Evolutionary conservation across 2,797 vertebrate genomes (phyloP), one percentile per base, ranked within the genome.

Genomic region (Masticophis lateralis): DNA sequence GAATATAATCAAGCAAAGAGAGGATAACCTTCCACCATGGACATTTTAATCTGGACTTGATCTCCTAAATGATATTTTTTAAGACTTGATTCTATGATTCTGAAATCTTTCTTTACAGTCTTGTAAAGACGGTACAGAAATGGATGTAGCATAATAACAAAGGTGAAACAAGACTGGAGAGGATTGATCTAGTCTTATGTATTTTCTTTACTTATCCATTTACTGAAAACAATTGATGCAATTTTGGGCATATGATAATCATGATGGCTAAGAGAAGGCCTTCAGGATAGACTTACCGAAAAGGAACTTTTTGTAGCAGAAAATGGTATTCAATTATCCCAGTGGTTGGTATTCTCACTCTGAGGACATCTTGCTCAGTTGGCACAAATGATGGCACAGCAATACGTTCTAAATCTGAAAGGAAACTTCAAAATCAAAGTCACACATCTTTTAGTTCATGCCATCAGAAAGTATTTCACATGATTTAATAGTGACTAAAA

Each of bases 271-370:
- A 87, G 12, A 83, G 53, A 4, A 51, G 79, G 37, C 32, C 16
- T n/a, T 88, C 7, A 88, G 87, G 18, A 74, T 18, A 20, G 63
- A 91, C 96, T 97, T 95, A 99, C 98, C 98, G 98, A 97, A 99
- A 99, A 95, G 98, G 97, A 96, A 98, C 98, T 28, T 98, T 99
- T 96, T 99, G 98, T 98, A 99, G 98, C 97, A 99, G 98, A 92
- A 99, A 99, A 0, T 98, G 98, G 93, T 99, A 98, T 94, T 99
- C 98, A 0, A 98, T 99, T 97, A 99, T 99, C 91, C 98, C 98
- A 0, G 98, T 99, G 86, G 98, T 98, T 66, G 98, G 98, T 90
- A 99, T 98, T 91, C 98, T 95, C 93, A 98, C 98, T 93, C 98
- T 97, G 91, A 99, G 98, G 95, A 99, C 98, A 57, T 99, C 98